phyloP scores from a whole-genome alignment of 2,113 vertebrate species.

The Dasyornis broadbenti region DNA sequence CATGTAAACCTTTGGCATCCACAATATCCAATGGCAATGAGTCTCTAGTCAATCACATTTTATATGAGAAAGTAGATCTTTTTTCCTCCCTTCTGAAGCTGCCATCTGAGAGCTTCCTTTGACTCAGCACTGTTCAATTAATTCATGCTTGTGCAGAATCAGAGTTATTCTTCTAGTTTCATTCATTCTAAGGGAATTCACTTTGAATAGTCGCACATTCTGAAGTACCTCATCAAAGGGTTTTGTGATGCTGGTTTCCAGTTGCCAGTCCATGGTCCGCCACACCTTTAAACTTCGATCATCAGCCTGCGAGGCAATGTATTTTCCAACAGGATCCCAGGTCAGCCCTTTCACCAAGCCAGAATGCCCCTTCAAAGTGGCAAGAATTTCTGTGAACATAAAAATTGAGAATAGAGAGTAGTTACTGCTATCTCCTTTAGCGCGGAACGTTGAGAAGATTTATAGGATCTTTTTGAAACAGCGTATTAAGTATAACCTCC shows the following conservation, averaged over 20 bases:
- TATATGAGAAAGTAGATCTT: not conserved
- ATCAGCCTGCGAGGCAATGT: conserved; percentile 96
- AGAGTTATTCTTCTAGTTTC: not conserved
- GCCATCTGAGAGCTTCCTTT: not conserved
- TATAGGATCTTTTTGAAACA: not conserved
- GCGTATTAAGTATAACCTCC: not conserved
- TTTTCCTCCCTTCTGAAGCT: not conserved
- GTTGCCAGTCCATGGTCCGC: conserved; percentile 96
- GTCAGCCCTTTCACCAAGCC: conserved; percentile 96
- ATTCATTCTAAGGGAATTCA: not conserved
- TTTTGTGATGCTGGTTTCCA: conserved; percentile 96
- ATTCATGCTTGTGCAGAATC: not conserved
- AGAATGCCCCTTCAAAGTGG: conserved; percentile 89
- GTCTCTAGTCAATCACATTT: not conserved
- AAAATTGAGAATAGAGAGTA: not conserved
- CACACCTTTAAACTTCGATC: conserved; percentile 96
- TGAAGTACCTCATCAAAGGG: conserved; percentile 90
- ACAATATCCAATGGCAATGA: not conserved
- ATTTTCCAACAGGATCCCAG: conserved; percentile 98
- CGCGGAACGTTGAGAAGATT: not conserved
- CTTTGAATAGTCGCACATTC: not conserved
- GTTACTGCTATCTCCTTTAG: not conserved
- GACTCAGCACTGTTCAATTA: not conserved
- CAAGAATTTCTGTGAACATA: conserved; percentile 83
- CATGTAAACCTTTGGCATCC: not conserved